A percentile compares a stretch with the other conserved stretches of the same genome.
Conservation (phyloP, 2,888 invertebrate species). For the Malthinus flaveolus region DNA sequence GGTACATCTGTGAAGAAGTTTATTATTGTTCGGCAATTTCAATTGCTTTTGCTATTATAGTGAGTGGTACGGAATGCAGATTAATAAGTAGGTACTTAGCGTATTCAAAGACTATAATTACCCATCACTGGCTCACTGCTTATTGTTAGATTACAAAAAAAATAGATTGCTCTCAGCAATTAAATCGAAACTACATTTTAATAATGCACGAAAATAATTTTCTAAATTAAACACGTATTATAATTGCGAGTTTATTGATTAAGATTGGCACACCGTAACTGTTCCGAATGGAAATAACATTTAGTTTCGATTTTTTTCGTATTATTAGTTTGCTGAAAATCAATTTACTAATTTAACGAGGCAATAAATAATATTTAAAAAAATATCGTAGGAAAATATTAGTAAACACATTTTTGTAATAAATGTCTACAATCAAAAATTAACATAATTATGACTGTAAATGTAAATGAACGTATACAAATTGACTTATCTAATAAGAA, state of each 20-base stretch:
- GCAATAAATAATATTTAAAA: conserved; percentile 11
- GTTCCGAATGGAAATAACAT: conserved; percentile 8
- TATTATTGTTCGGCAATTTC: conserved; percentile 23
- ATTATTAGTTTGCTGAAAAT: conserved; percentile 12
- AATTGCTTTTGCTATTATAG: conserved; percentile 21
- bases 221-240: conserved; percentile 15
- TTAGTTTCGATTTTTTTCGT: conserved; percentile 16
- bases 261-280: conserved; percentile 15
- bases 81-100: conserved; percentile 16
- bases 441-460: conserved; percentile 28
- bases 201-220: conserved; percentile 3
- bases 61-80: conserved; percentile 20
- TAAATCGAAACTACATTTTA: conserved; percentile 6
- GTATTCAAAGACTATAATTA: conserved; percentile 13
- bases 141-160: conserved; percentile 10
- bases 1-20: conserved; percentile 24
- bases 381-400: conserved; percentile 11
- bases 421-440: conserved; percentile 27
- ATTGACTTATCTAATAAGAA: conserved; percentile 25
- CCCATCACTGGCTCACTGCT: conserved; percentile 9
- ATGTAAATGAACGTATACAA: conserved; percentile 25
- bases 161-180: background rate
- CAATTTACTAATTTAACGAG: conserved; percentile 17
- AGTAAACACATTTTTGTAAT: conserved; percentile 21
- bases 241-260: conserved; percentile 13